A percentile compares a stretch with the other conserved stretches of the same genome.
phyloP scores from a whole-genome alignment of 1,140 invertebrate genomes.

The Dysdera silvatica region DNA sequence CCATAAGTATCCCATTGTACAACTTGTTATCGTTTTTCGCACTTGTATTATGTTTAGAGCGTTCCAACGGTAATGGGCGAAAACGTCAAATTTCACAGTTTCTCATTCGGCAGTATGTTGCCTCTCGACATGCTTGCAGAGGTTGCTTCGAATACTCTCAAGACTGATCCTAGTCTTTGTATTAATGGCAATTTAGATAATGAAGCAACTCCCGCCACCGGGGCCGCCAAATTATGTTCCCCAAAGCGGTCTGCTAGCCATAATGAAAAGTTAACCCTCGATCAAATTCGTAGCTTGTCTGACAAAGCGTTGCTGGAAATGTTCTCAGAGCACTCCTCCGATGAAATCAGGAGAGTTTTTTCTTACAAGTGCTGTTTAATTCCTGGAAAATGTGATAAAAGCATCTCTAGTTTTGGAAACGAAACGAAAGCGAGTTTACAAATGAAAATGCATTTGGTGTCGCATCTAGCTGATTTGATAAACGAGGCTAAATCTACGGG shows the following conservation, averaged over 20 bases:
- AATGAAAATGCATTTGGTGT: slow-evolving; percentile 50
- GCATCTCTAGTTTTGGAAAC: slow-evolving; percentile 53
- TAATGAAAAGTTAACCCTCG: slow-evolving; percentile 41
- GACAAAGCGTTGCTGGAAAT: slow-evolving; percentile 51
- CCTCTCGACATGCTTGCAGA: slow-evolving; percentile 49
- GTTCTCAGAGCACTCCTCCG: slow-evolving; percentile 51
- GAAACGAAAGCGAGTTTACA: slow-evolving; percentile 50
- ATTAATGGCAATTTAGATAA: background rate
- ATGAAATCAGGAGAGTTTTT: slow-evolving; percentile 53
- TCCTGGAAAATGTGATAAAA: slow-evolving; percentile 47
- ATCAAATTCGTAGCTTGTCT: slow-evolving; percentile 49
- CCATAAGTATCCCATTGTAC: no score
- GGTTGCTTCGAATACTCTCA: slow-evolving; percentile 49
- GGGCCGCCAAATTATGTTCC: no score
- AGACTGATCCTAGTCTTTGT: slow-evolving; percentile 43
- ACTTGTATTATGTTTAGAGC: no score
- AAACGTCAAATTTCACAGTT: no score
- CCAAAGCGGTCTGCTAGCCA: background rate
- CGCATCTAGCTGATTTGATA: slow-evolving; percentile 46
- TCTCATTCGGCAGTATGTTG: no score
- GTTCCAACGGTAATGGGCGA: no score
- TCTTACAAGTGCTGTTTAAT: slow-evolving; percentile 51
- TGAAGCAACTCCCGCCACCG: no score
- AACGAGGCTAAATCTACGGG: background rate
- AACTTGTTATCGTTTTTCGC: no score